Conservation (phyloP, 2,797 vertebrate genomes). For the Sebastolobus alascanus region DNA sequence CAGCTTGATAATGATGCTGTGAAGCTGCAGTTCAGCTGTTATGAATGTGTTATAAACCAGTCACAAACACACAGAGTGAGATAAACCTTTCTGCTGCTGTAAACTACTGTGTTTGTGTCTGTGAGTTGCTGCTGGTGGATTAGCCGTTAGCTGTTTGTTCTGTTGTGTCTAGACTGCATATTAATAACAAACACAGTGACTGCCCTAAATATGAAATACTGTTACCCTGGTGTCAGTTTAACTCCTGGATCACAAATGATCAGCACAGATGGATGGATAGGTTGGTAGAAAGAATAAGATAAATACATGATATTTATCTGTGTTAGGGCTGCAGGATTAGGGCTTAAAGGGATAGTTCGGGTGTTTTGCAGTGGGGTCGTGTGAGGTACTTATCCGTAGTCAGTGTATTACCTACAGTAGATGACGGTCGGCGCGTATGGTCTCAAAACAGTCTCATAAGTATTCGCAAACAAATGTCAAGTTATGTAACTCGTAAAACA, state of each 20-base stretch:
- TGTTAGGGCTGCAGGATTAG: background rate
- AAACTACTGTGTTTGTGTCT: background rate
- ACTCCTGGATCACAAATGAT: background rate
- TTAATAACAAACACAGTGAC: background rate
- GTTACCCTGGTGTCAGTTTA: background rate
- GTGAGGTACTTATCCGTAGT: too few relatives aligned
- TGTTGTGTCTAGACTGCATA: constrained; percentile 15
- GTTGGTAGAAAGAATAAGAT: background rate
- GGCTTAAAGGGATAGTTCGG: background rate
- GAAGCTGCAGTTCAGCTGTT: background rate
- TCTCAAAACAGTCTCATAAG: too few relatives aligned
- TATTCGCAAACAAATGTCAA: too few relatives aligned
- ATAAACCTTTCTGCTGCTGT: background rate
- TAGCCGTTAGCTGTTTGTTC: constrained; percentile 11
- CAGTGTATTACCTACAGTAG: too few relatives aligned
- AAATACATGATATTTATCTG: background rate
- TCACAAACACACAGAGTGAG: background rate
- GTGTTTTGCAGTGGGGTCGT: too few relatives aligned
- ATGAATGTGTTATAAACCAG: background rate
- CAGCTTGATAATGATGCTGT: too few relatives aligned
- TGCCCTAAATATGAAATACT: background rate
- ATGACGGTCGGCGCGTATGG: too few relatives aligned
- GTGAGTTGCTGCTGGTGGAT: background rate
- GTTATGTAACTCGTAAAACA: too few relatives aligned
- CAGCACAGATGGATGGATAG: background rate